Conservation (phyloP, 2,797 vertebrate genomes). For the Coendou prehensilis region DNA sequence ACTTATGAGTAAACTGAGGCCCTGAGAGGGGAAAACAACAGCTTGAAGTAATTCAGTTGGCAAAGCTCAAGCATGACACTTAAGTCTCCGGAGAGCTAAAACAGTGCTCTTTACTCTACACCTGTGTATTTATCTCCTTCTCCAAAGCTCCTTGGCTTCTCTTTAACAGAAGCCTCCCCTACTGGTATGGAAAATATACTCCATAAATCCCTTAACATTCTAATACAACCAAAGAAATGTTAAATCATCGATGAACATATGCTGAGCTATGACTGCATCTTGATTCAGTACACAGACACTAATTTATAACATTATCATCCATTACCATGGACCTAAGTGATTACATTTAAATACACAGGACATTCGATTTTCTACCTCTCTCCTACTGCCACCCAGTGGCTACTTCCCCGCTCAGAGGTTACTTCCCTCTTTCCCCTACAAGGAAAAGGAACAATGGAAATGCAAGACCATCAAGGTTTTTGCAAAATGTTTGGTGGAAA, state of each 20-base stretch:
- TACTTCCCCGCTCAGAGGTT: background rate
- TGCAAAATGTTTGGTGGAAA: background rate
- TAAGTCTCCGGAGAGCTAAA: background rate
- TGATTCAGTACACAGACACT: conserved; percentile 53
- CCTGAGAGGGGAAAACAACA: background rate
- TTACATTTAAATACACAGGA: conserved; percentile 47
- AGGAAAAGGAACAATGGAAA: conserved; percentile 36
- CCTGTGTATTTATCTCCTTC: background rate
- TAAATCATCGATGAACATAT: conserved; percentile 64
- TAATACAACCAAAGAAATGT: conserved; percentile 55
- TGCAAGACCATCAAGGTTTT: background rate
- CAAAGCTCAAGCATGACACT: background rate
- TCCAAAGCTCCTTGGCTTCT: conserved; percentile 7
- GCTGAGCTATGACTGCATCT: background rate
- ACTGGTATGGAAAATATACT: conserved; percentile 52
- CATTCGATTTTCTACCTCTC: background rate
- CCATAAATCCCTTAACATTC: conserved; percentile 6
- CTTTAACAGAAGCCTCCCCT: conserved; percentile 46
- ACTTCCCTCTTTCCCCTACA: background rate
- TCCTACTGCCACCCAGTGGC: background rate
- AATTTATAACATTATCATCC: conserved; percentile 62
- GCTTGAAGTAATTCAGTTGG: background rate
- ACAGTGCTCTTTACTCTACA: background rate
- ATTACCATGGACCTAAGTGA: conserved; percentile 57
- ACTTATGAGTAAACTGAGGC: background rate